These are phyloP conservation scores for Rachycentron canadum DNA, from an alignment of 2,797 vertebrate species.

Conservation along the genomic window DNA sequence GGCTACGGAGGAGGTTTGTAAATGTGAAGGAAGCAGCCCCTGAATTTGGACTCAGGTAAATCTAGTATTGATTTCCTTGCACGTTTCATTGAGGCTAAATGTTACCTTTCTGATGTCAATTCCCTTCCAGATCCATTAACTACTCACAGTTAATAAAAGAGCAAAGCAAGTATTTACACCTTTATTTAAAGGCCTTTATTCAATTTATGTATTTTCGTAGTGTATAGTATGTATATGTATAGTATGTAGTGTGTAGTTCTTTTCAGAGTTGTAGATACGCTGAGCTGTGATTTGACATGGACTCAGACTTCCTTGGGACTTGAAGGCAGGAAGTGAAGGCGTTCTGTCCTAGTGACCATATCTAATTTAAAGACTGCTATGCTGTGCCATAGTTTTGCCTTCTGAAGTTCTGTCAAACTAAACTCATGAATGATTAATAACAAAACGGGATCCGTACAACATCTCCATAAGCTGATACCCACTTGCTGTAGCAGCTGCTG, in stretches of 20 bases:
- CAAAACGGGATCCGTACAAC: background rate
- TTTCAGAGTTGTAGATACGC: background rate
- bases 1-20: too few relatives aligned
- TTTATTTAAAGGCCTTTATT: too few relatives aligned
- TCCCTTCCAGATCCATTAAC: too few relatives aligned
- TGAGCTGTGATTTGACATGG: background rate
- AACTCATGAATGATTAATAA: constrained; percentile 10
- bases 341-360: background rate
- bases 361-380: background rate
- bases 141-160: too few relatives aligned
- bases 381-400: background rate
- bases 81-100: too few relatives aligned
- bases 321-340: background rate
- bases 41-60: too few relatives aligned
- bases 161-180: too few relatives aligned
- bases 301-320: background rate
- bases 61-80: too few relatives aligned
- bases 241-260: background rate
- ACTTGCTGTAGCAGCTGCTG: background rate
- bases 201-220: too few relatives aligned
- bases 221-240: too few relatives aligned
- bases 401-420: constrained; percentile 1
- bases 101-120: too few relatives aligned
- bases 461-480: background rate
- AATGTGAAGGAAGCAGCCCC: too few relatives aligned